Evolutionary conservation across 2,797 vertebrate genomes (phyloP), one percentile per base, ranked within the genome.

Genomic region (Trachurus trachurus): DNA sequence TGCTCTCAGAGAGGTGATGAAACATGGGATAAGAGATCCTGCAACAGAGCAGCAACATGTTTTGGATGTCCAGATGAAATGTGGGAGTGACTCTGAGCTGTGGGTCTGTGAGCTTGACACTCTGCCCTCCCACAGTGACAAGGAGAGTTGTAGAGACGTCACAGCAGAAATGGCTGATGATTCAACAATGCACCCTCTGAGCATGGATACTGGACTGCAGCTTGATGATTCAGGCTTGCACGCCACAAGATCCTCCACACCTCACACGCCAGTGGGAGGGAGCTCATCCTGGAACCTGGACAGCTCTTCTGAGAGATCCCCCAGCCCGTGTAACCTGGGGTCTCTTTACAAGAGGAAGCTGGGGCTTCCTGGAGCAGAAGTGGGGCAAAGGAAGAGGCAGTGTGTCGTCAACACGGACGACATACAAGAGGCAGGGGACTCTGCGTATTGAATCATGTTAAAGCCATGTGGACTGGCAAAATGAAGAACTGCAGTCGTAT

Each of bases 341-440:
- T 22, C 72, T 0, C 71, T 92, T 1, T 81, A 68, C 50, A 98
- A 98, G 87, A 96, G 97, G 68, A 99, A 98, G 87, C 82, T 95
- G 26, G 87, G 88, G 19, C 84, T 89, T 9, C 42, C 90, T 2
- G 76, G 84, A 40, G 66, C 74, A 22, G 97, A 97, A 1, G 21
- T 10, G 37, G 67, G 59, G 19, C 83, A 85, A 45, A 93, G 87
- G 47, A 98, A 96, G 92, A 95, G 92, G 94, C 90, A 91, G 49
- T 82, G 93, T 15, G 69, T 86, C 1, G 71, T 57, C 17, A 92
- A 81, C 76, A 66, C 80, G 80, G 81, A 89, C 75, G 78, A 89
- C 8, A 19, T 80, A 31, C 50, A 52, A 13, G 54, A 73, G 21
- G 64, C 66, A 56, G 71, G 61, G 17, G 50, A 73, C 37, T 80